Percentiles rank a stretch among this genome's conserved stretches.
phyloP scores from a whole-genome alignment of 2,113 vertebrate species.

The Prinia subflava region DNA sequence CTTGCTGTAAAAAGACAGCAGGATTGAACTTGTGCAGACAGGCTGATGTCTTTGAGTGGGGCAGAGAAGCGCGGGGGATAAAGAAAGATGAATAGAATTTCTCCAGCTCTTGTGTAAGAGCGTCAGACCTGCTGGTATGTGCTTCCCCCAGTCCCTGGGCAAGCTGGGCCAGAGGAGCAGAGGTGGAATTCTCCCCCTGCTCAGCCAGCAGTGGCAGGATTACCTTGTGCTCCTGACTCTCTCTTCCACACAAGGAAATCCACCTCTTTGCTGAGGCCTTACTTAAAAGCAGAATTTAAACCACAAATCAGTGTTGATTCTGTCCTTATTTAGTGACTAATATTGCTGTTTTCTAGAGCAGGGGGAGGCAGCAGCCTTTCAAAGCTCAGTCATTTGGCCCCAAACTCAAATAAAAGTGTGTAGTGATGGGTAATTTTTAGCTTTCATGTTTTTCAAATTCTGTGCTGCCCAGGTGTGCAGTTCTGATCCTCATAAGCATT shows the following conservation, averaged over 20 bases:
- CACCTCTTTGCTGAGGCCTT: neutral
- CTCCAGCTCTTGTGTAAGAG: neutral
- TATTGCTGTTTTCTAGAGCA: neutral
- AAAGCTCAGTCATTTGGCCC: neutral
- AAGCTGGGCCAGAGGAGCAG: neutral
- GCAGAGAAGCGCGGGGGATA: neutral
- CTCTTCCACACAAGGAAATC: neutral
- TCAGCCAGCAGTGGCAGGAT: neutral
- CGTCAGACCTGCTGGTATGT: neutral
- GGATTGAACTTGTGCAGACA: conserved; percentile 12
- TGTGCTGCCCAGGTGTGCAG: neutral
- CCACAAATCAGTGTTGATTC: neutral
- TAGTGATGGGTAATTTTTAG: neutral
- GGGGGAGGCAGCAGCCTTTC: neutral
- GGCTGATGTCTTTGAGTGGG: neutral
- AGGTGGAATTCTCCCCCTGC: neutral
- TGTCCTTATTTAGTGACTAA: neutral
- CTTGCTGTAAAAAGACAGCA: neutral
- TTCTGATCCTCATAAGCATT: neutral
- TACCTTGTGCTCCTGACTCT: neutral
- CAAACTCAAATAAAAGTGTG: neutral
- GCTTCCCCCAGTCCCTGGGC: neutral
- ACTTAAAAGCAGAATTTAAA: neutral
- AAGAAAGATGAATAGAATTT: neutral
- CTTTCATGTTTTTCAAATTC: neutral